Evolutionary conservation across 2,113 vertebrate genomes (phyloP), one percentile per base, ranked within the genome.

Genomic region (Tenrec ecaudatus): DNA sequence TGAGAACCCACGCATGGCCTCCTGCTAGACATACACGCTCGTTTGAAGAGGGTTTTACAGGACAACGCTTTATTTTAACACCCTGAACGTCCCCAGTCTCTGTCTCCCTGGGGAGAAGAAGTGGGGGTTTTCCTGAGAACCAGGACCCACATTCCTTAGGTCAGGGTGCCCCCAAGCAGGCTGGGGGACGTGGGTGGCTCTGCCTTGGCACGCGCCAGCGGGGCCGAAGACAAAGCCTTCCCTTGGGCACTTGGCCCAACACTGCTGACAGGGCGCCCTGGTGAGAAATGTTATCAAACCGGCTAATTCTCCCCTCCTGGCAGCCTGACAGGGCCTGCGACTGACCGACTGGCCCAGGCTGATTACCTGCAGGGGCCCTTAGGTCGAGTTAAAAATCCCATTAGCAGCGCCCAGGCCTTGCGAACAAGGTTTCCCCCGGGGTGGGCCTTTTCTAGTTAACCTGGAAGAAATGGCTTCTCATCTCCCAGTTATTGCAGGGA

Each of bases 331-430:
- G 90, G 85, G 93, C 91, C 95, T 89, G 66, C 0, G 57, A 83
- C 89, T 92, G 95, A 83, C 87, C 91, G 87, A 77, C 84, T 6
- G 82, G 96, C 91, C 85, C 82, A 3, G 84, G 93, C 91, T 93
- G 95, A 97, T 96, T 94, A 95, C 85, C 85, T 94, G 95, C 95
- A 95, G 57, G 89, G 82, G 83, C 83, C 9, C 62, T 69, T 92
- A 77, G 95, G 94, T 40, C 2, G 86, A 98, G 97, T 96, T 97
- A 95, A 94, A 96, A 96, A 96, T 97, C 88, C 91, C 84, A 94
- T 89, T 90, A 97, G 90, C 78, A 84, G 92, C 90, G 95, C 86
- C 22, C 85, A 19, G 87, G 87, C 60, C 3, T 36, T 47, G 76
- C 91, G 82, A 95, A 60, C 11, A 2, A 20, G 73, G 58, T 82